These are phyloP conservation scores for Pedetes capensis DNA, from an alignment of 2,113 vertebrate species.

Conservation along the genomic window DNA sequence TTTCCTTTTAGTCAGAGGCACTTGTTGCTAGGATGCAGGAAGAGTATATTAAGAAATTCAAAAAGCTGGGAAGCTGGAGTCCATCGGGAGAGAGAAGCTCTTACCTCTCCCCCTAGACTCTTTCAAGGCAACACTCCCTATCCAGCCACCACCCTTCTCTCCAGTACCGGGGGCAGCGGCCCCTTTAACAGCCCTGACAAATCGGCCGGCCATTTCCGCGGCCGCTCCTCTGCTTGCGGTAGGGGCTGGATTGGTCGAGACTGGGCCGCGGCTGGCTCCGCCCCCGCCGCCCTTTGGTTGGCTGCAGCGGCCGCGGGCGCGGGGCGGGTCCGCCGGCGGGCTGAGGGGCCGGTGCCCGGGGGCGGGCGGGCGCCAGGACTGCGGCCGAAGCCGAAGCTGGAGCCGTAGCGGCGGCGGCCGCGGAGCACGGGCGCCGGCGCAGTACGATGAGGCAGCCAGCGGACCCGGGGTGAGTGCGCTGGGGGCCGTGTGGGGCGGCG, in stretches of 20 bases:
- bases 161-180: background rate
- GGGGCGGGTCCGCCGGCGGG: constrained; percentile 65
- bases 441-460: constrained; percentile 64
- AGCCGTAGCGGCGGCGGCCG: constrained; percentile 12
- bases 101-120: background rate
- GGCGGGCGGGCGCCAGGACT: constrained; percentile 28
- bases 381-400: background rate
- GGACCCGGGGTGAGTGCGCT: constrained; percentile 58
- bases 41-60: background rate
- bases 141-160: background rate
- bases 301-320: constrained; percentile 43
- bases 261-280: constrained; percentile 55
- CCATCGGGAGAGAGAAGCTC: background rate
- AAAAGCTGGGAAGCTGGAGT: background rate
- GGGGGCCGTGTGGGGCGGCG: background rate
- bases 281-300: constrained; percentile 59
- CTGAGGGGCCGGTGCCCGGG: constrained; percentile 65
- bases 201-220: constrained; percentile 28
- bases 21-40: constrained; percentile 16
- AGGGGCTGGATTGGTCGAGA: constrained; percentile 58
- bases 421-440: constrained; percentile 19
- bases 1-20: background rate
- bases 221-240: background rate
- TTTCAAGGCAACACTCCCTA: background rate
- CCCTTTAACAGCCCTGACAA: constrained; percentile 74